phyloP scores from a whole-genome alignment of 1,140 invertebrate species.

The Eufriesea mexicana region DNA sequence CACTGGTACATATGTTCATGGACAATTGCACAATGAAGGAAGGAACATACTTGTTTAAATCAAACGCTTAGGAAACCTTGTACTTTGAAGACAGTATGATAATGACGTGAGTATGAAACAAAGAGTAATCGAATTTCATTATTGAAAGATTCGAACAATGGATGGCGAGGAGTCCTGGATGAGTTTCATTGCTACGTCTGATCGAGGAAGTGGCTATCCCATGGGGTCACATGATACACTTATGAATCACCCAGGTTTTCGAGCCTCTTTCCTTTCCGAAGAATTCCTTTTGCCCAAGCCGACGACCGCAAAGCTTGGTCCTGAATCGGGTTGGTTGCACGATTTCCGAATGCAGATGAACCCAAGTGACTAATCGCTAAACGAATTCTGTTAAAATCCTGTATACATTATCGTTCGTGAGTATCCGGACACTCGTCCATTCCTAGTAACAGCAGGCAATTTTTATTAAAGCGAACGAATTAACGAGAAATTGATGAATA shows the following conservation, averaged over 20 bases:
- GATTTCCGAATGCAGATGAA: slow-evolving; percentile 56
- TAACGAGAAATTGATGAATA: too few relatives aligned
- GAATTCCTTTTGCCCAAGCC: slow-evolving; percentile 51
- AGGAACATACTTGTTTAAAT: background rate
- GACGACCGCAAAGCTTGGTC: slow-evolving; percentile 49
- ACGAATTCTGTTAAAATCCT: background rate
- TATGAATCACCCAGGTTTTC: slow-evolving; percentile 54
- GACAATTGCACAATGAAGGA: background rate
- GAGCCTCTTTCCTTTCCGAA: slow-evolving; percentile 41
- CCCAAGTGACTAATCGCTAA: slow-evolving; percentile 17
- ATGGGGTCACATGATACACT: background rate
- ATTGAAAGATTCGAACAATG: slow-evolving; percentile 13
- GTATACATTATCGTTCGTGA: too few relatives aligned
- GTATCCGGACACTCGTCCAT: background rate
- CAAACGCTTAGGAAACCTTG: background rate
- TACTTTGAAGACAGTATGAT: background rate
- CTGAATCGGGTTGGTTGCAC: slow-evolving; percentile 24
- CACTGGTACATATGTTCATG: background rate
- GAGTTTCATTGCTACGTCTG: background rate
- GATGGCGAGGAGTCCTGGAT: background rate
- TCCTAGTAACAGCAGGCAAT: background rate
- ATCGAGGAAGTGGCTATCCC: slow-evolving; percentile 34
- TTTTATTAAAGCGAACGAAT: too few relatives aligned
- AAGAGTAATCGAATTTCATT: slow-evolving; percentile 11
- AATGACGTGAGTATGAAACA: background rate